Conservation (phyloP, 1,140 invertebrate genomes). For the Aphaenogaster rudis region DNA sequence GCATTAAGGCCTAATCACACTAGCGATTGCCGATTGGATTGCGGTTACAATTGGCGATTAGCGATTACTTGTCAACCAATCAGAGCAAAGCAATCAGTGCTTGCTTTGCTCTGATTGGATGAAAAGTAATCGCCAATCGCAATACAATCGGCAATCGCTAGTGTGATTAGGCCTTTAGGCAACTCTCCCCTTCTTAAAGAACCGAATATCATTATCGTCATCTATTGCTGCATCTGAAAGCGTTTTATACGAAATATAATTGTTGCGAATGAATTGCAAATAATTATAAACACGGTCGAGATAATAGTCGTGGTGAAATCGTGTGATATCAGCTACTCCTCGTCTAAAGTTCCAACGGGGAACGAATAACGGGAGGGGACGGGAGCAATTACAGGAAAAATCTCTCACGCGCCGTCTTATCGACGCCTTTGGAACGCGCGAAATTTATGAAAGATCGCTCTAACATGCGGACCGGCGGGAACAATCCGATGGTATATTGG, state of each 20-base stretch:
- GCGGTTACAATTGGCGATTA: too few species aligned
- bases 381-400: conserved; percentile 12
- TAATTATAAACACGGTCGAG: conserved; percentile 7
- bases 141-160: too few species aligned
- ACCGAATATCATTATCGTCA: not conserved
- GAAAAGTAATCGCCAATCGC: too few species aligned
- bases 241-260: not conserved
- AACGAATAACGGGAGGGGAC: not conserved
- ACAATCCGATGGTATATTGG: conserved; percentile 34
- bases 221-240: not conserved
- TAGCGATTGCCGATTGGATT: too few species aligned
- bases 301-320: not conserved
- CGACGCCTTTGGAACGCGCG: not conserved
- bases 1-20: too few species aligned
- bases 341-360: too few species aligned
- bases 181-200: not conserved
- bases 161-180: too few species aligned
- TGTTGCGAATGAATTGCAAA: not conserved
- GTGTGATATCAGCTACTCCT: not conserved
- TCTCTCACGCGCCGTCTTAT: conserved; percentile 6
- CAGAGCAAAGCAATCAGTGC: too few species aligned
- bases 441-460: conserved; percentile 49
- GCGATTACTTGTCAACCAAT: too few species aligned
- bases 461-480: not conserved
- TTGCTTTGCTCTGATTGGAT: too few species aligned